Evolutionary conservation across 1,140 invertebrate species (phyloP), one percentile per base, ranked within the genome.

Genomic region (Trinorchestia longiramus): DNA sequence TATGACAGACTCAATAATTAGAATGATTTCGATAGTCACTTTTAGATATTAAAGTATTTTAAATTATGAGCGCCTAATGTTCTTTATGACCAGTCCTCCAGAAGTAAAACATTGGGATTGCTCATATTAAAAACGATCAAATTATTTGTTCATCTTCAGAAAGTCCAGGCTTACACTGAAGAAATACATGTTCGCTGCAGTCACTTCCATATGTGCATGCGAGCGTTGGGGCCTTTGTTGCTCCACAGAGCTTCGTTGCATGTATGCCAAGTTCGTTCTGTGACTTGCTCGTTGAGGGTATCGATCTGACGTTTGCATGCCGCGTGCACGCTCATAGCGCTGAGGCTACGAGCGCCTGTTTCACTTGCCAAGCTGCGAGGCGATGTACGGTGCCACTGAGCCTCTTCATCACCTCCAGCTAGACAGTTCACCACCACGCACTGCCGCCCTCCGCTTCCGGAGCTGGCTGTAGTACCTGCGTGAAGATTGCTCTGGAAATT

Each of bases 311-410:
- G 62, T 77, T 91, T 44, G 88, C 88, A 91, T 44, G 88, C 41
- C 88, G 88, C 88, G 88, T 42, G 88, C 88, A 91, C 88, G 88
- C 88, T 77, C 47, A 53, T 19, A 53, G 47, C 47, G 47, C 47
- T 36, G 41, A 4, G 43, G 41, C 88, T 91, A 91, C 88, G 88
- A 91, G 43, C 88, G 88, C 43, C 88, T 91, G 88, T 91, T 44
- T 91, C 88, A 91, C 88, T 91, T 91, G 88, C 41, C 88, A 91
- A 91, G 88, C 88, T 91, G 41, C 88, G 88, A 91, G 41, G 88
- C 88, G 28, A 91, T 91, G 88, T 91, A 91, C 88, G 88, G 88
- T 42, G 88, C 41, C 88, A 15, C 41, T 11, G 88, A 43, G 41
- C 88, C 88, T 91, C 88, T 91, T 44, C 88, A 43, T 91, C 88